Evolutionary conservation across 2,113 vertebrate genomes (phyloP).

Genomic region (Trinectes maculatus): DNA sequence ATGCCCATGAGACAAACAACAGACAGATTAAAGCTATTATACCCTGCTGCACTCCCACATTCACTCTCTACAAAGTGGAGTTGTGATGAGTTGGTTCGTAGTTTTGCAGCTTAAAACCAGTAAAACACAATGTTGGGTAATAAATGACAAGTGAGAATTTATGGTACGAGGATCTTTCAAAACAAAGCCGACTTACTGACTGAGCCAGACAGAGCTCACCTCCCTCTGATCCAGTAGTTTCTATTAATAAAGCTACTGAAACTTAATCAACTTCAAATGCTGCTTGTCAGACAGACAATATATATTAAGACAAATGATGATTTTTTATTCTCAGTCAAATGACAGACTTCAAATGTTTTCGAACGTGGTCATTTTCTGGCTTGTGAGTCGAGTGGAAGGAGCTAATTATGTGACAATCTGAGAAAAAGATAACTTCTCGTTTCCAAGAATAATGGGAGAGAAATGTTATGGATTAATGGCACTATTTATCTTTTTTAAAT

Average conservation of each 20-base stretch:
- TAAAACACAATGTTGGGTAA: constrained; percentile 55
- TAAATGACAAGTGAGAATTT: constrained; percentile 55
- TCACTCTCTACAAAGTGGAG: constrained; percentile 75
- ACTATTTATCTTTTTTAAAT: constrained; percentile 96
- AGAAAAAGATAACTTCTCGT: constrained; percentile 96
- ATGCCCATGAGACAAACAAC: constrained; percentile 86
- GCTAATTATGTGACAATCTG: constrained; percentile 96
- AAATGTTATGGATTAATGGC: constrained; percentile 99
- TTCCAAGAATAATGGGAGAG: constrained; percentile 97
- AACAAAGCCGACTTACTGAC: constrained; percentile 52
- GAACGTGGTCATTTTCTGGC: constrained; percentile 94
- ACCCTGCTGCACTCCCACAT: constrained; percentile 78
- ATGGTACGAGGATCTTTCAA: constrained; percentile 47
- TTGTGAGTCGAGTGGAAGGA: constrained; percentile 93
- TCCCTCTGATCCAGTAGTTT: constrained; percentile 60
- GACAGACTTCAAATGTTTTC: constrained; percentile 94
- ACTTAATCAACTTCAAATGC: constrained; percentile 94
- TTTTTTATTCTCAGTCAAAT: constrained; percentile 95
- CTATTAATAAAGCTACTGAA: constrained; percentile 88
- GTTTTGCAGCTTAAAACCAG: constrained; percentile 74
- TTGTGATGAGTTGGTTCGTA: constrained; percentile 81
- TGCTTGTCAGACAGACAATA: constrained; percentile 95
- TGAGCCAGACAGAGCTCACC: constrained; percentile 23
- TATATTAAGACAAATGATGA: constrained; percentile 99
- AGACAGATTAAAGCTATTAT: constrained; percentile 83